Evolutionary conservation across 2,888 invertebrate species (phyloP), one percentile per base, ranked within the genome.

Genomic region (Orthonychiurus folsomi): DNA sequence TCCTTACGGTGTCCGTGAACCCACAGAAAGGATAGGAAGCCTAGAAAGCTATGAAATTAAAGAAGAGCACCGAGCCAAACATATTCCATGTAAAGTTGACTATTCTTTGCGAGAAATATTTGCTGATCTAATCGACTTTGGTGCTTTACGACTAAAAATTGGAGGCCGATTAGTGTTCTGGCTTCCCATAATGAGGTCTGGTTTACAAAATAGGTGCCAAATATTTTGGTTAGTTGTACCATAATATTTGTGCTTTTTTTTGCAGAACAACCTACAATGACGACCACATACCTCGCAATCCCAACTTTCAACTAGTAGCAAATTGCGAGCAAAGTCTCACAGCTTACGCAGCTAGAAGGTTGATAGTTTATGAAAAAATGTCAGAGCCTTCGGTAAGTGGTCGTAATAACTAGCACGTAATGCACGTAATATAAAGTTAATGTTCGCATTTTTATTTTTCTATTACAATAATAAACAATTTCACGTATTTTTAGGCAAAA

Each of bases 1-100:
- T 24, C 99, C 99, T 0, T 99, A 99, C 79, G 99, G 99, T 28
- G 92, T 99, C 26, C 81, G 99, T 66, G 99, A 99, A 79, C 84
- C 94, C 1, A 89, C 91, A 0, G 90, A 90, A 78, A 87, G 86
- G 76, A 84, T 93, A 54, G 93, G 91, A 27, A 74, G 76, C 3
- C 71, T 65, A 59, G 79, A 81, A 50, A 81, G 83, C 73, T 85
- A 83, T 71, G 80, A 80, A 1, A 81, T 89, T 15, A 82, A 83
- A 3, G 84, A 85, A 26, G 82, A 85, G 66, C 85, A 86, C 74
- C 75, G 83, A 48, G 78, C 81, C 12, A 83, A 83, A 48, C 92
- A 92, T 75, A 84, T 88, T 74, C 92, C 93, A 0, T 84, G 89
- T 0, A 92, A 94, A 77, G 83, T 91, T 53, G 86, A 85, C 63